Conservation (phyloP, 92 coral and sea anemone genomes). For the Phenganax stokvisi region DNA sequence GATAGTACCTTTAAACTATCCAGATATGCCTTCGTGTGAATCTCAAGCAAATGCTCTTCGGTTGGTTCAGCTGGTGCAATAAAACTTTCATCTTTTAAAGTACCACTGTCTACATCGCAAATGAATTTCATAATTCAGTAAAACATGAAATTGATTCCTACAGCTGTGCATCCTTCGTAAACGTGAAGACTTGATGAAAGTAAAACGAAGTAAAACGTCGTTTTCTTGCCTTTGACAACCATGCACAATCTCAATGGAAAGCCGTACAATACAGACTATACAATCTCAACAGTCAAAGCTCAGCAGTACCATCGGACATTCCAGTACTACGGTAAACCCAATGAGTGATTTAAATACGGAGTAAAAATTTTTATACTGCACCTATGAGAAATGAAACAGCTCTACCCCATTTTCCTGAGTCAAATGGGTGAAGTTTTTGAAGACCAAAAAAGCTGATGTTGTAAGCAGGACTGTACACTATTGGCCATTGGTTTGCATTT, state of each 20-base stretch:
- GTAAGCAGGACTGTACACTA: constrained; percentile 70
- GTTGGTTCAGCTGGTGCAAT: constrained; percentile 80
- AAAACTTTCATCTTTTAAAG: constrained; percentile 55
- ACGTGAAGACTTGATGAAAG: no score
- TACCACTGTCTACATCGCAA: constrained; percentile 60
- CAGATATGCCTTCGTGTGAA: constrained; percentile 75
- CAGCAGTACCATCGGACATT: background rate
- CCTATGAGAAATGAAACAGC: constrained; percentile 72
- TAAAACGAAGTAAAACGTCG: no score
- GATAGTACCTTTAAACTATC: constrained; percentile 67
- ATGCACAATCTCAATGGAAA: background rate
- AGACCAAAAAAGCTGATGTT: constrained; percentile 91
- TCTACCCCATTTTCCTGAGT: constrained; percentile 98
- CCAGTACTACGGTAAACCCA: background rate
- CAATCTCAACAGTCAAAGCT: no score
- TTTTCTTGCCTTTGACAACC: background rate
- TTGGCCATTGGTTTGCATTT: constrained; percentile 83
- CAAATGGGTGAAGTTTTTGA: constrained; percentile 91
- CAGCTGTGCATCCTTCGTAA: no score
- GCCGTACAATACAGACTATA: background rate
- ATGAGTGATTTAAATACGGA: background rate
- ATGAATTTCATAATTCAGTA: background rate
- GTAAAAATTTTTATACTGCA: constrained; percentile 9
- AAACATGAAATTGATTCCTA: no score
- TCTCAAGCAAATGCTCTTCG: constrained; percentile 70